phyloP scores from a whole-genome alignment of 2,113 vertebrate genomes.

The Tupaia tana region DNA sequence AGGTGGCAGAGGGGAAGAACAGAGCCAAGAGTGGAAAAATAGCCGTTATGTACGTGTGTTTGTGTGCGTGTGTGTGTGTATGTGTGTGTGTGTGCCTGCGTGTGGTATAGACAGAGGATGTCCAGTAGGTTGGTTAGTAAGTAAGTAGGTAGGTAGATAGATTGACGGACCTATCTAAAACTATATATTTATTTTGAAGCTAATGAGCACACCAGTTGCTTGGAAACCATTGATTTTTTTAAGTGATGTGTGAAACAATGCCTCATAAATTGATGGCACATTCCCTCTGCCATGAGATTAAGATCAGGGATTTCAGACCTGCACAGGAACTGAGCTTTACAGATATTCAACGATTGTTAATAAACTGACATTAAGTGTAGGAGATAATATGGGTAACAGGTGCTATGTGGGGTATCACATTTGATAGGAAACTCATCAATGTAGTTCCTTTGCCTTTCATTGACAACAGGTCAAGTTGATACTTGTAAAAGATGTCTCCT shows the following conservation, averaged over 20 bases:
- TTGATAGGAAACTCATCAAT: background rate
- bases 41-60: background rate
- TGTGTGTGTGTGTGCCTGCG: background rate
- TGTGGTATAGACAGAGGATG: no score
- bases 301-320: background rate
- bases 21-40: background rate
- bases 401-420: background rate
- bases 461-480: background rate
- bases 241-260: background rate
- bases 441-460: background rate
- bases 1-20: background rate
- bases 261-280: background rate
- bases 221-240: background rate
- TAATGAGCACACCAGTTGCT: background rate
- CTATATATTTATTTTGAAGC: constrained; percentile 17
- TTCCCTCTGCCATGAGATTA: background rate
- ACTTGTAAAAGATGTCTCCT: background rate
- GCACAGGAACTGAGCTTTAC: background rate
- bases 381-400: background rate
- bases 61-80: no score
- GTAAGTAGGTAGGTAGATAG: no score
- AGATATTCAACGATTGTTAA: background rate
- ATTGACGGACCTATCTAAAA: background rate
- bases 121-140: no score
- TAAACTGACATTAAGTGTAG: background rate